phyloP scores from a whole-genome alignment of 2,888 invertebrate species.

The Hipparchia sbordonii region DNA sequence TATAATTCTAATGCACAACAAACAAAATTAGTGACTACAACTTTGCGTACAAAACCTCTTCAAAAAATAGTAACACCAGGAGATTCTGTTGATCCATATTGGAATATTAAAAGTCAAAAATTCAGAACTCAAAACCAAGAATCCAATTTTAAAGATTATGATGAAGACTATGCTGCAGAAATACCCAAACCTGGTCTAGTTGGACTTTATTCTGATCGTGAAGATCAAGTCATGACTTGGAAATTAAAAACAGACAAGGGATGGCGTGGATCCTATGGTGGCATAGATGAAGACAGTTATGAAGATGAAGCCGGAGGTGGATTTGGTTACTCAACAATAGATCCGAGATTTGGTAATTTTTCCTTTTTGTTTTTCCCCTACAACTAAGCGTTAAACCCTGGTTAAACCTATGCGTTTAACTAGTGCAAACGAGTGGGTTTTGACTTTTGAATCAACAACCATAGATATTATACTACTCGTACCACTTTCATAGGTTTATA shows the following conservation, averaged over 20 bases:
- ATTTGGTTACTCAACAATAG: slow-evolving; percentile 68
- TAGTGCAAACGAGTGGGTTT: too few relatives aligned
- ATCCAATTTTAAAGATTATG: slow-evolving; percentile 51
- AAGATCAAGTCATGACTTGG: slow-evolving; percentile 52
- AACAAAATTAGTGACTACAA: slow-evolving; percentile 43
- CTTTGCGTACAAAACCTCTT: slow-evolving; percentile 41
- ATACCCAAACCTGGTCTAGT: slow-evolving; percentile 69
- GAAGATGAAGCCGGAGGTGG: slow-evolving; percentile 55
- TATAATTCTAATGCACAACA: slow-evolving; percentile 46
- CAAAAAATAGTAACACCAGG: slow-evolving; percentile 54
- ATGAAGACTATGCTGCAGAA: slow-evolving; percentile 63
- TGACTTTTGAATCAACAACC: too few relatives aligned
- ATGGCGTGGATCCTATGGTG: slow-evolving; percentile 42
- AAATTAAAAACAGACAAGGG: slow-evolving; percentile 48
- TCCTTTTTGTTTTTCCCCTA: too few relatives aligned
- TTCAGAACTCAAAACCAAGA: slow-evolving; percentile 46
- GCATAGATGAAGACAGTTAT: slow-evolving; percentile 46
- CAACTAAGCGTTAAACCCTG: too few relatives aligned
- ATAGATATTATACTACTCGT: neutral
- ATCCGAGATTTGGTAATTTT: slow-evolving; percentile 64
- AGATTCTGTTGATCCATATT: slow-evolving; percentile 68
- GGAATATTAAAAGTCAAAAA: slow-evolving; percentile 67
- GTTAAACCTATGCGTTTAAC: too few relatives aligned
- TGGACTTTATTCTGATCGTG: slow-evolving; percentile 68
- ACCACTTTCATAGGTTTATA: neutral